phyloP scores from a whole-genome alignment of 2,888 invertebrate genomes.

The Thera obeliscata region DNA sequence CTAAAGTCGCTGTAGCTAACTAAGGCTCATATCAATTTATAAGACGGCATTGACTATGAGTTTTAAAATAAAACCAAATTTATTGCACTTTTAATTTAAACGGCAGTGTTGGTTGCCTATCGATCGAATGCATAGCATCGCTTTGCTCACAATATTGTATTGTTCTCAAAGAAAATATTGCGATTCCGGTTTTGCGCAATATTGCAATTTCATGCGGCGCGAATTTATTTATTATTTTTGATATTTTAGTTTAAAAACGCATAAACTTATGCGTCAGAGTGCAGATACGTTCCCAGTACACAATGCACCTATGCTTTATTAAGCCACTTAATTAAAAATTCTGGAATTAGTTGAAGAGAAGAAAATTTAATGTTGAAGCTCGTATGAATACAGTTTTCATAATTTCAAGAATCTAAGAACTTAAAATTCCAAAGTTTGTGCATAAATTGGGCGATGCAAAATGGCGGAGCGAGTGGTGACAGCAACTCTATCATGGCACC shows the following conservation, averaged over 20 bases:
- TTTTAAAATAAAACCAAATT: background rate
- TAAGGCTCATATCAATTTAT: background rate
- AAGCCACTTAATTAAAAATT: background rate
- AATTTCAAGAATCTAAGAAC: slow-evolving; percentile 38
- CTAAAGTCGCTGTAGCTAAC: background rate
- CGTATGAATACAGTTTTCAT: background rate
- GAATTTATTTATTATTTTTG: slow-evolving; percentile 51
- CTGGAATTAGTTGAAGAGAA: background rate
- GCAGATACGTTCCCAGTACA: too few species aligned
- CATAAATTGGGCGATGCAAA: slow-evolving; percentile 67
- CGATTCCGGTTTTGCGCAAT: slow-evolving; percentile 56
- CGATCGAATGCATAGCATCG: slow-evolving; percentile 41
- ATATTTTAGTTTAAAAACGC: slow-evolving; percentile 32
- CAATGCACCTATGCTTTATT: too few species aligned
- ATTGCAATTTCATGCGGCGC: slow-evolving; percentile 57
- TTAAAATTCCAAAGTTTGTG: slow-evolving; percentile 56
- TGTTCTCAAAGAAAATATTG: slow-evolving; percentile 66
- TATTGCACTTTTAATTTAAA: background rate
- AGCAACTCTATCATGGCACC: slow-evolving; percentile 68
- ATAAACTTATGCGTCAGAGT: too few species aligned
- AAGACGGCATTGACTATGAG: background rate
- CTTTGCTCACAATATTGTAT: slow-evolving; percentile 57
- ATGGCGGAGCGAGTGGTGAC: slow-evolving; percentile 52
- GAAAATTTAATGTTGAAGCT: too few species aligned
- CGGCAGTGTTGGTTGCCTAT: slow-evolving; percentile 7